Base-by-base conservation (phyloP, 1,140 invertebrate species). In the Scaptomyza hsui region DNA sequence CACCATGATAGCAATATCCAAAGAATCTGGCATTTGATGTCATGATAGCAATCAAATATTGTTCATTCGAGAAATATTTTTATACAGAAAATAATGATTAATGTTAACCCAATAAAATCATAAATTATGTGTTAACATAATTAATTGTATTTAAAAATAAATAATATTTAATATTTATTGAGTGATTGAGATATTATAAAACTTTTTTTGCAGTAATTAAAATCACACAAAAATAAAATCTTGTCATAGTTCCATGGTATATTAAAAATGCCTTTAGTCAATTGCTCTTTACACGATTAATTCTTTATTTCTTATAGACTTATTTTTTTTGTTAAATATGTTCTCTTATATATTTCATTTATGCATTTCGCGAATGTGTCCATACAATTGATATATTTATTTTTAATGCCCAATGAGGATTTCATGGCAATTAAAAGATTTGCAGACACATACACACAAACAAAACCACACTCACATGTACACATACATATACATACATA, bases 341-440 rank as follows among this genome's bases (percentile, higher is more conserved):
- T 35, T 15, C 44, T 21, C 19, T 4, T 24, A 32, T 37, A 12
- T 47, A 16, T 52, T 44, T n/a, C 9, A 24, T 48, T 61, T 15
- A 29, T 15, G 26, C 24, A 49, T 67, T 49, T 44, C 10, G 18
- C 47, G 18, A 61, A 61, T 62, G 32, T 63, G 49, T 39, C 56
- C 47, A 32, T 56, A 37, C 72, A 60, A 60, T 63, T 79, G 62
- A 85, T 86, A 64, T 86, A 86, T 86, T 88, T 80, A 86, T 77
- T 86, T 86, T 86, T 86, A 86, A 86, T 86, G 80, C 76, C 65
- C 81, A 88, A 75, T 86, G 78, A 72, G 82, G 82, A 82, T 86
- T 86, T 88, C 59, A 88, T 81, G 82, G 81, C 81, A 86, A 86
- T 86, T 86, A 86, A 86, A 81, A 82, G 81, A 86, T 86, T 86